These are phyloP conservation scores for Drosophila paulistorum DNA, from an alignment of 1,140 invertebrate species.

Conservation along the genomic window DNA sequence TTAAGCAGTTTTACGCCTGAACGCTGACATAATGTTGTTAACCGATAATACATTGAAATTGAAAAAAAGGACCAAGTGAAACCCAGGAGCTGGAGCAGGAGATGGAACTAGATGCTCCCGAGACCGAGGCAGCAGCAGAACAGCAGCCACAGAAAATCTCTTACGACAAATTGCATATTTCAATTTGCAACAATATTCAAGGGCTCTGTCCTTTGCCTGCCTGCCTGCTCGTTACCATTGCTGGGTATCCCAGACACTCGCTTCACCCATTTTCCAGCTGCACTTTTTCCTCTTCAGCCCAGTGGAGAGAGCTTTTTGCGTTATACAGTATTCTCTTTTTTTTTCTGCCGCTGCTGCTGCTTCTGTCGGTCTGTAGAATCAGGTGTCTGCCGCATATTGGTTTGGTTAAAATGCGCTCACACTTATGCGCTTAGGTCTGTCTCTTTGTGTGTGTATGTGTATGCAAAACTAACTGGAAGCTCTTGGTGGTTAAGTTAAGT, in stretches of 20 bases:
- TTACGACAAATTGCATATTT: slow-evolving; percentile 80
- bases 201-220: slow-evolving; percentile 2
- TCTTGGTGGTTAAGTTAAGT: slow-evolving; percentile 60
- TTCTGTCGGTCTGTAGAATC: slow-evolving; percentile 47
- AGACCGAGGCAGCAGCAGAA: slow-evolving; percentile 19
- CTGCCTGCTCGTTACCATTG: slow-evolving; percentile 21
- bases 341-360: background rate
- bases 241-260: slow-evolving; percentile 48
- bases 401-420: slow-evolving; percentile 70
- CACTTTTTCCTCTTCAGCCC: slow-evolving; percentile 8
- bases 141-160: slow-evolving; percentile 73
- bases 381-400: slow-evolving; percentile 77
- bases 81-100: slow-evolving; percentile 7
- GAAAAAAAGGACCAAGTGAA: slow-evolving; percentile 52
- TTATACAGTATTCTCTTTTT: slow-evolving; percentile 1
- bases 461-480: slow-evolving; percentile 42
- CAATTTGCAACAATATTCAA: slow-evolving; percentile 78
- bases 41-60: slow-evolving; percentile 82
- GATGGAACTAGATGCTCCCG: background rate
- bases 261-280: slow-evolving; percentile 12
- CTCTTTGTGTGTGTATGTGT: slow-evolving; percentile 15
- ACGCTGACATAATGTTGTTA: slow-evolving; percentile 81
- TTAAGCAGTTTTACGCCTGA: slow-evolving; percentile 82
- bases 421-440: slow-evolving; percentile 20
- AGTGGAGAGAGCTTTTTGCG: slow-evolving; percentile 3